Evolutionary conservation across 2,113 vertebrate species (phyloP).

Genomic region (Cochlearius cochlearius): DNA sequence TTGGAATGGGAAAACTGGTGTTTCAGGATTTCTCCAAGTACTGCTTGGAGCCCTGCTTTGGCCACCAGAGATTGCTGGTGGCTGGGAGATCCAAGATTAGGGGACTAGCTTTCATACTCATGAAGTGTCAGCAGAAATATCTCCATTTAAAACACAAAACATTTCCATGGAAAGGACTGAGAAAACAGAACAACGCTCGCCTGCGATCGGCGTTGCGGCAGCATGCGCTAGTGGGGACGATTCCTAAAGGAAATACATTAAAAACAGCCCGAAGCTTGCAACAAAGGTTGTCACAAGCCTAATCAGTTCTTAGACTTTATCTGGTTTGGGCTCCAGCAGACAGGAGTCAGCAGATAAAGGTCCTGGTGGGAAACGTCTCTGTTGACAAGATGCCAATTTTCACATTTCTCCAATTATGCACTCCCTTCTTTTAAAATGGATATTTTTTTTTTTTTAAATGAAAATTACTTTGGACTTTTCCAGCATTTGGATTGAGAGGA

Average conservation of each 20-base stretch:
- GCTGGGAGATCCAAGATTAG: no score
- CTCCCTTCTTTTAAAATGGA: neutral
- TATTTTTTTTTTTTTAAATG: neutral
- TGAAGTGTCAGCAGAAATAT: no score
- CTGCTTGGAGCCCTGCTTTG: no score
- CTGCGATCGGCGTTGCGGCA: no score
- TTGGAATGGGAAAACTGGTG: no score
- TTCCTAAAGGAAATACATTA: neutral
- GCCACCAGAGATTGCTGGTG: no score
- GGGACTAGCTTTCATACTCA: no score
- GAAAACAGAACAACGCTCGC: no score
- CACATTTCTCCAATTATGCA: neutral
- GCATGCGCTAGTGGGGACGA: rapidly evolving
- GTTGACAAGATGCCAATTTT: neutral
- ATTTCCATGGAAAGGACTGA: no score
- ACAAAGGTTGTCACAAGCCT: neutral
- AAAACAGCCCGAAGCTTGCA: neutral
- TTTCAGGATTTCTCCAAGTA: no score
- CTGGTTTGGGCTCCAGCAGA: neutral
- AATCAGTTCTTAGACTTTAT: neutral
- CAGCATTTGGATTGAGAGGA: neutral
- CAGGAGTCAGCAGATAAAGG: neutral
- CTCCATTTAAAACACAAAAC: no score
- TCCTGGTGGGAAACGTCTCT: neutral
- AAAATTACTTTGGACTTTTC: neutral